Evolutionary conservation across 2,797 vertebrate species (phyloP).

Genomic region (Pangasius krempfi): DNA sequence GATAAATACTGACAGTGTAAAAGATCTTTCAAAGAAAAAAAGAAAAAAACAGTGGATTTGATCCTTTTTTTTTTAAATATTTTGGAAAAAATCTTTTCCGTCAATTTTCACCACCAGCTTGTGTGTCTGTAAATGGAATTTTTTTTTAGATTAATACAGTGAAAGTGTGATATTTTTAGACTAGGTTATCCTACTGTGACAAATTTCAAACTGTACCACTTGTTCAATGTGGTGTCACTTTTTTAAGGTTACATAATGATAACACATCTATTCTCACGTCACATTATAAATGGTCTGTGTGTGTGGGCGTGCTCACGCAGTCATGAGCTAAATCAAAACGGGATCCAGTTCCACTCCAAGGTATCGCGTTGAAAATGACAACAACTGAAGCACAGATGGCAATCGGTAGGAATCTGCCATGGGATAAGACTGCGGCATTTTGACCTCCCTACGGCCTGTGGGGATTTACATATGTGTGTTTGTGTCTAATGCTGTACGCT

Average conservation of each 20-base stretch:
- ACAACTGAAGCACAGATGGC: conserved; percentile 33
- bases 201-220: not conserved
- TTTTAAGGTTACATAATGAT: conserved; percentile 21
- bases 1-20: not conserved
- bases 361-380: conserved; percentile 25
- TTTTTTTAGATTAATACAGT: not conserved
- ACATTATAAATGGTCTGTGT: conserved; percentile 1
- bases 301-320: conserved; percentile 16
- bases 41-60: no score
- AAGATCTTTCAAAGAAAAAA: not conserved
- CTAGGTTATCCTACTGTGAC: not conserved
- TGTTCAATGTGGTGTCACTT: not conserved
- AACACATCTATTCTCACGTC: not conserved
- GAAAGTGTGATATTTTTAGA: not conserved
- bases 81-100: not conserved
- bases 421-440: conserved; percentile 14
- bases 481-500: not conserved
- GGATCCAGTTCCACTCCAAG: conserved; percentile 35
- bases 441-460: conserved; percentile 16
- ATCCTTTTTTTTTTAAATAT: not conserved
- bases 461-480: not conserved
- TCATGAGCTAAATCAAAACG: conserved; percentile 35
- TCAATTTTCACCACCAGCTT: not conserved
- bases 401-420: conserved; percentile 26
- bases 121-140: not conserved